These are phyloP conservation scores for Diplodus puntazzo DNA, from an alignment of 2,797 vertebrate genomes.

Conservation along the genomic window DNA sequence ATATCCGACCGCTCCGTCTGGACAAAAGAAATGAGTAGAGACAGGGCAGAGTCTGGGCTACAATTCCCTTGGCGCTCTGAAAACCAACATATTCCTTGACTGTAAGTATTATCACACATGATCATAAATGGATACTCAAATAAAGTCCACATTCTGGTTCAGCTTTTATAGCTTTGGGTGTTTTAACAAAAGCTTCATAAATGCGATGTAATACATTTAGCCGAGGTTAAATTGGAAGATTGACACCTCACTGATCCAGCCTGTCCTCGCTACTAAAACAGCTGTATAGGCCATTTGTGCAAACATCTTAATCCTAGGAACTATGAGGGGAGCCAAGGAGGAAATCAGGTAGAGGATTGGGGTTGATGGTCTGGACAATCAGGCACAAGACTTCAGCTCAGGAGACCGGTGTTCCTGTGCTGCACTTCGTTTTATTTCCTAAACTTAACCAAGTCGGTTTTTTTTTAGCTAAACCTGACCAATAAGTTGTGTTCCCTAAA, in stretches of 20 bases:
- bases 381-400: no score
- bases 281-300: no score
- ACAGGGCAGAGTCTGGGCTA: slow-evolving; percentile 7
- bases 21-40: slow-evolving; percentile 35
- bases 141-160: not conserved
- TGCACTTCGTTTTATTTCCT: no score
- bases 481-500: no score
- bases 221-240: not conserved
- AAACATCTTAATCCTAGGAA: no score
- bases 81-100: not conserved
- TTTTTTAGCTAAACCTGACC: no score
- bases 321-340: no score
- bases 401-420: no score
- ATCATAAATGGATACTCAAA: not conserved
- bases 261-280: no score
- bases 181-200: not conserved
- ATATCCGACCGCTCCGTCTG: slow-evolving; percentile 26
- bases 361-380: no score
- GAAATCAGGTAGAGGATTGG: no score
- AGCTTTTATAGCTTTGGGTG: not conserved
- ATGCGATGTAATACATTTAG: not conserved
- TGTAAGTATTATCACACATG: not conserved
- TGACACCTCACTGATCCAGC: not conserved
- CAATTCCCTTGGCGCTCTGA: slow-evolving; percentile 2
- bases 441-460: no score